Conservation (phyloP, 2,797 vertebrate species). For the Enteromius fasciolatus region DNA sequence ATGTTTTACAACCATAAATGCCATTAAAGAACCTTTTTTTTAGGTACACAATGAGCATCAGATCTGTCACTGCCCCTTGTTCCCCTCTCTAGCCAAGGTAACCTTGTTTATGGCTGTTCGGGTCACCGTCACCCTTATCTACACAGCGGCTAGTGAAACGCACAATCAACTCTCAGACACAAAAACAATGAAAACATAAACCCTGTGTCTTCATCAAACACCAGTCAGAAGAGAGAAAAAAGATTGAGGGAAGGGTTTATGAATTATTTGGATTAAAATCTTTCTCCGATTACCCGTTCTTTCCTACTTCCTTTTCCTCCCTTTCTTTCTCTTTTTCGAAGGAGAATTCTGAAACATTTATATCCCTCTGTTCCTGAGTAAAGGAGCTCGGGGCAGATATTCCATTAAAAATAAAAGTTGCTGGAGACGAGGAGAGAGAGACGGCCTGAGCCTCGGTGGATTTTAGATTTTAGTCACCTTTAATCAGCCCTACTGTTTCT, state of each 20-base stretch:
- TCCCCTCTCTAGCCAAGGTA: conserved; percentile 61
- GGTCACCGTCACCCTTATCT: conserved; percentile 72
- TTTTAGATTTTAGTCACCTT: conserved; percentile 80
- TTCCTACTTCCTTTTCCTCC: conserved; percentile 78
- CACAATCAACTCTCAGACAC: conserved; percentile 73
- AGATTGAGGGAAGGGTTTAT: conserved; percentile 81
- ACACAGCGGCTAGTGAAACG: conserved; percentile 54
- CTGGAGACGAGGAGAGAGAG: conserved; percentile 72
- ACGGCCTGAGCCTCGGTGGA: conserved; percentile 61
- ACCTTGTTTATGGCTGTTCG: conserved; percentile 70
- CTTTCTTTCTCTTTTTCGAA: conserved; percentile 71
- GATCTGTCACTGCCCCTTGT: conserved; percentile 57
- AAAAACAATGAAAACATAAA: conserved; percentile 75
- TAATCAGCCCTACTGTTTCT: conserved; percentile 79
- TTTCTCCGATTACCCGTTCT: conserved; percentile 80
- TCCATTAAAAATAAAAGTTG: conserved; percentile 86
- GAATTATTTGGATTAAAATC: conserved; percentile 90
- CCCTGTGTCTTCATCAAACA: conserved; percentile 84
- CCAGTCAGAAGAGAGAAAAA: conserved; percentile 72
- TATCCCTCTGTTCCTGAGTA: conserved; percentile 81
- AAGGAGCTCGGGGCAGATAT: conserved; percentile 81
- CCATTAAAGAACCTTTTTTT: not conserved
- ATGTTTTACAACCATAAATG: not conserved
- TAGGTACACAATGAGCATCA: conserved; percentile 57
- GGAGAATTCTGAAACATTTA: conserved; percentile 85